Evolutionary conservation across 1,140 invertebrate species (phyloP).

Genomic region (Aphis gossypii): DNA sequence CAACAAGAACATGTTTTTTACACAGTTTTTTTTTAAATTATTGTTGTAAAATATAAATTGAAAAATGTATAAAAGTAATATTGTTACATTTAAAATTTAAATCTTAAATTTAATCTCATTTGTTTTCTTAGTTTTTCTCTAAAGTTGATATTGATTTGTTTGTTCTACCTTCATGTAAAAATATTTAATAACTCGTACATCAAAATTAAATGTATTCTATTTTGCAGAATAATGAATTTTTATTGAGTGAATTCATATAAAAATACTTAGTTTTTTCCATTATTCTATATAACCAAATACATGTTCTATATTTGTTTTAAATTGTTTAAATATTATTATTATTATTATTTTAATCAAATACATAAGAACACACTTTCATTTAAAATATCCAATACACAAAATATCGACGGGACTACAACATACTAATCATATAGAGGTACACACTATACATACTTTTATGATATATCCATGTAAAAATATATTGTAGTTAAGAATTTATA

Average conservation of each 20-base stretch:
- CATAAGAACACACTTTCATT: neutral
- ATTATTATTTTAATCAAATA: neutral
- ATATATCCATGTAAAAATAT: no score
- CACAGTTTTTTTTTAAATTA: no score
- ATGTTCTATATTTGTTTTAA: neutral
- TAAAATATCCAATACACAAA: neutral
- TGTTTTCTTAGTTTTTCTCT: no score
- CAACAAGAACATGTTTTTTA: no score
- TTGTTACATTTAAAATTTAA: no score
- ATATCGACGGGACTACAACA: neutral
- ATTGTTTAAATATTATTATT: no score
- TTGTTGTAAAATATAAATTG: no score
- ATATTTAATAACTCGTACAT: neutral
- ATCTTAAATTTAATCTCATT: neutral
- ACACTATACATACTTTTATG: neutral
- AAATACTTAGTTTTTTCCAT: neutral
- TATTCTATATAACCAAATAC: no score
- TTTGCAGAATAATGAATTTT: neutral
- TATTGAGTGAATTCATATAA: neutral
- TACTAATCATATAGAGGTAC: no score
- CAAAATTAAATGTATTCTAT: neutral
- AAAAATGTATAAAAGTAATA: no score
- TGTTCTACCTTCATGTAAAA: neutral
- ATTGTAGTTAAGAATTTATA: neutral
- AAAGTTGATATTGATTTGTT: neutral